Conservation (phyloP, 2,797 vertebrate species). For the Rousettus madagascariensis region DNA sequence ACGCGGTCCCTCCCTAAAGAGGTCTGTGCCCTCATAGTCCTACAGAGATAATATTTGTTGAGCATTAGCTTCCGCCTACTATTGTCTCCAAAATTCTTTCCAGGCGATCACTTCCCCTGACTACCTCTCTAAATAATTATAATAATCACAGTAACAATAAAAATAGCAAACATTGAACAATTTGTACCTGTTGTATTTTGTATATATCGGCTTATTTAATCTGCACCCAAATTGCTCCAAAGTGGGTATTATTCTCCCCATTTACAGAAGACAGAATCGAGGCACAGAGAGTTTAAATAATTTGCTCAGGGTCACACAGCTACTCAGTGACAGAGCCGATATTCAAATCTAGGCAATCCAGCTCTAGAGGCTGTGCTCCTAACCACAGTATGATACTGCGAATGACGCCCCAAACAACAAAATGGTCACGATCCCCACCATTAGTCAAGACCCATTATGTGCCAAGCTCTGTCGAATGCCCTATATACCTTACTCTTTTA, state of each 20-base stretch:
- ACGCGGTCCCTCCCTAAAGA: background rate
- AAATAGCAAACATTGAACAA: background rate
- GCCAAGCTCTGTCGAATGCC: background rate
- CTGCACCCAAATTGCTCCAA: background rate
- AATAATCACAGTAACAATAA: no score
- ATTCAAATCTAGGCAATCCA: background rate
- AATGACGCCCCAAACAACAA: background rate
- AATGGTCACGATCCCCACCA: no score
- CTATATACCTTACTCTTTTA: rapidly evolving
- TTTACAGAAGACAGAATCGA: background rate
- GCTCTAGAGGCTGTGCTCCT: background rate
- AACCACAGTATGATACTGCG: rapidly evolving
- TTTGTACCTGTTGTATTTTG: background rate
- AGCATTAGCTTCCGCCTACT: background rate
- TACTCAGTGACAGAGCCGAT: background rate
- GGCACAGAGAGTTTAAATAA: background rate
- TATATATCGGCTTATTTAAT: background rate
- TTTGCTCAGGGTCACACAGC: background rate
- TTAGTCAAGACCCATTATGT: no score
- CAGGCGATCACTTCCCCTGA: background rate
- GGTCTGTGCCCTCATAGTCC: background rate
- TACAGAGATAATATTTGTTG: background rate
- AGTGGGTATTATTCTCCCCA: background rate
- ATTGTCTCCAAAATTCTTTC: background rate
- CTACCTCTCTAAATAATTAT: background rate